These are phyloP conservation scores for Montipora sp. DNA, from an alignment of 64 coral and sea anemone genomes.

Conservation along the genomic window DNA sequence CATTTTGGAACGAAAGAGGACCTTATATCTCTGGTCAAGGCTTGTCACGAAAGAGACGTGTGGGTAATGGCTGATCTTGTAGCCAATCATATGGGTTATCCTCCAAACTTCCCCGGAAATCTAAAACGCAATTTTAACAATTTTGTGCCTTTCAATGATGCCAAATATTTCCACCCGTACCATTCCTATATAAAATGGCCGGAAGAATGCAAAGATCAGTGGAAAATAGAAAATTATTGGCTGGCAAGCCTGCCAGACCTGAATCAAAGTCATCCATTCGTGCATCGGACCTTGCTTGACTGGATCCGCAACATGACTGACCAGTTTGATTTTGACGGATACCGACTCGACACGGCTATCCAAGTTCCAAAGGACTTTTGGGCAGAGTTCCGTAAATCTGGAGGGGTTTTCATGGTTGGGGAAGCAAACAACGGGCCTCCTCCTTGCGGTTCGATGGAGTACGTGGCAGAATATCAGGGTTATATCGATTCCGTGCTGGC, in stretches of 20 bases:
- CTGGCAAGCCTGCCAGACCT: conserved; percentile 75
- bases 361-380: conserved; percentile 82
- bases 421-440: conserved; percentile 82
- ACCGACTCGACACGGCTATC: conserved; percentile 71
- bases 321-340: conserved; percentile 79
- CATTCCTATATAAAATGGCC: conserved; percentile 81
- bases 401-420: conserved; percentile 74
- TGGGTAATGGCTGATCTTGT: conserved; percentile 84
- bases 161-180: conserved; percentile 57
- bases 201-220: conserved; percentile 72
- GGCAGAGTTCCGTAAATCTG: conserved; percentile 74
- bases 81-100: conserved; percentile 85
- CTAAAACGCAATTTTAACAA: conserved; percentile 12
- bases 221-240: conserved; percentile 84
- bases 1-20: conserved; percentile 77
- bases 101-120: conserved; percentile 30
- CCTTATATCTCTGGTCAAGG: conserved; percentile 64
- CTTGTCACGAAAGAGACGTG: conserved; percentile 71
- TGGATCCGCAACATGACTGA: conserved; percentile 60
- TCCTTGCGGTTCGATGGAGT: conserved; percentile 64
- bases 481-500: conserved; percentile 69
- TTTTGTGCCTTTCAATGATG: conserved; percentile 66
- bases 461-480: conserved; percentile 47
- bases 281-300: conserved; percentile 44
- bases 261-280: conserved; percentile 78